Evolutionary conservation across 2,888 invertebrate species (phyloP).

Genomic region (Leptinotarsa peninsularis): DNA sequence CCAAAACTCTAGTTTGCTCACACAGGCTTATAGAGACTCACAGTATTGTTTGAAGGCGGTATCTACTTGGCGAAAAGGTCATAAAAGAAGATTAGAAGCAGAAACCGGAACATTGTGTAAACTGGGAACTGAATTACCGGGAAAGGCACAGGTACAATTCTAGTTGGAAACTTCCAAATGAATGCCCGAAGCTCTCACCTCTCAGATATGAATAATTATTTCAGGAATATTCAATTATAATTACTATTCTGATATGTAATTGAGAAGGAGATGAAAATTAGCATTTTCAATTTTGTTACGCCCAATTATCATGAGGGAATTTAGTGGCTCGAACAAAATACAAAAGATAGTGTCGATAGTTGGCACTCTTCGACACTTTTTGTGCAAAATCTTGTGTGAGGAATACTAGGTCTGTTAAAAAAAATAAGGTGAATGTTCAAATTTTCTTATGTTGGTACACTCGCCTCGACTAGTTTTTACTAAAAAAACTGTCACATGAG

Average conservation of each 20-base stretch:
- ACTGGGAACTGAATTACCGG: slow-evolving; percentile 1
- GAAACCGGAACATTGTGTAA: slow-evolving; percentile 8
- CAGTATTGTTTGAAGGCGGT: not conserved
- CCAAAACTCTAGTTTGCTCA: not conserved
- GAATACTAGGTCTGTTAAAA: no score
- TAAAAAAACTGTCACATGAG: no score
- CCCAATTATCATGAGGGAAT: no score
- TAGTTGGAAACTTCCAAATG: not conserved
- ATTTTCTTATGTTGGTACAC: no score
- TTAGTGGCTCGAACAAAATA: no score
- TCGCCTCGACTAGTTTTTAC: no score
- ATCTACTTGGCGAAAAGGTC: slow-evolving; percentile 2
- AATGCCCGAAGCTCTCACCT: not conserved
- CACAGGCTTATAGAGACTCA: not conserved
- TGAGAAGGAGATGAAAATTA: not conserved
- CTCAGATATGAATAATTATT: slow-evolving; percentile 8
- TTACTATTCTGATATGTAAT: not conserved
- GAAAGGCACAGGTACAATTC: not conserved
- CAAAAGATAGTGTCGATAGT: no score
- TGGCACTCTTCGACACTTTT: no score
- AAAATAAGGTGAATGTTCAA: no score
- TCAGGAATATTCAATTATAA: not conserved
- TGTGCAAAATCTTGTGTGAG: no score
- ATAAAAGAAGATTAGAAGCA: slow-evolving; percentile 5
- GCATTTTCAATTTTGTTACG: no score